These are phyloP conservation scores for Calliopum simillimum DNA, from an alignment of 2,888 invertebrate genomes.

Conservation along the genomic window DNA sequence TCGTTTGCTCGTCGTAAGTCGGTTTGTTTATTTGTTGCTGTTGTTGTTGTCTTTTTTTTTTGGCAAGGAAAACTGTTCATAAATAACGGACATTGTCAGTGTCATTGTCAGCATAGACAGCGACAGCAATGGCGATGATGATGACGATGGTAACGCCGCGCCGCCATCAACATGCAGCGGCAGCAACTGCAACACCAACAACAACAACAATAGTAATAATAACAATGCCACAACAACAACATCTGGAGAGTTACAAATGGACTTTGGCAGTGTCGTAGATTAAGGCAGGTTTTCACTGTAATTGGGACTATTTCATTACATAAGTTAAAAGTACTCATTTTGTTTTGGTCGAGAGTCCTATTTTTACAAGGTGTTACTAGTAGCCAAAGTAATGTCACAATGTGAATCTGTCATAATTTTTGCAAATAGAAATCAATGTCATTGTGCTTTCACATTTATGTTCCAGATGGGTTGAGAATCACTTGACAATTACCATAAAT, in stretches of 20 bases:
- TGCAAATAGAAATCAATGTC: no score
- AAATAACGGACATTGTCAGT: slow-evolving; percentile 56
- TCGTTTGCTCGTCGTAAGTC: not conserved
- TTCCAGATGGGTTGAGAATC: no score
- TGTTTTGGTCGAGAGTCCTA: no score
- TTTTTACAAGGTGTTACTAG: no score
- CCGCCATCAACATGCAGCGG: slow-evolving; percentile 38
- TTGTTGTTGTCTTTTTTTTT: slow-evolving; percentile 41
- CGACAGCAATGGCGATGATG: slow-evolving; percentile 38
- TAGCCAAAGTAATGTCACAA: no score
- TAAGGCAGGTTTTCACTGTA: slow-evolving; percentile 24
- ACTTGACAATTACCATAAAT: no score
- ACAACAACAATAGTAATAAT: slow-evolving; percentile 11
- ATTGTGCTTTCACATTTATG: no score
- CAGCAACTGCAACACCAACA: slow-evolving; percentile 8
- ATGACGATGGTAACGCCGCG: slow-evolving; percentile 39
- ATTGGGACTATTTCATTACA: slow-evolving; percentile 6
- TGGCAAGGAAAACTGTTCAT: slow-evolving; percentile 49
- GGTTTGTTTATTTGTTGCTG: slow-evolving; percentile 43
- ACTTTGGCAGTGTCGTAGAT: not conserved
- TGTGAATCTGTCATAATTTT: no score
- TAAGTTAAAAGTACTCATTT: no score
- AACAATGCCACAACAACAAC: slow-evolving; percentile 17
- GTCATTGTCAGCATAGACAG: slow-evolving; percentile 57
- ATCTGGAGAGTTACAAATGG: slow-evolving; percentile 15